Evolutionary conservation across 1,140 invertebrate genomes (phyloP), one percentile per base, ranked within the genome.

Genomic region (Diachasma alloeum): DNA sequence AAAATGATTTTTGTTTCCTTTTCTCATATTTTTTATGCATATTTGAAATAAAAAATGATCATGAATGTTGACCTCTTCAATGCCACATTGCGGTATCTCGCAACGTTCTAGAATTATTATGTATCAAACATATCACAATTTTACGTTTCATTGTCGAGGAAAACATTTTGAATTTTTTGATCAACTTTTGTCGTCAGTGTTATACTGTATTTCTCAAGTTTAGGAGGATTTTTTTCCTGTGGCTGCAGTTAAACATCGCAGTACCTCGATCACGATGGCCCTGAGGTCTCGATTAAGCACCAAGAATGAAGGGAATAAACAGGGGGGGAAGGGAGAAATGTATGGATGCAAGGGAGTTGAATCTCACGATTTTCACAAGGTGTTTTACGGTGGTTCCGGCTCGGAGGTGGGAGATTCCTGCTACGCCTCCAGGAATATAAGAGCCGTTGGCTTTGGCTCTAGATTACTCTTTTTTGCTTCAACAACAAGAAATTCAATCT

Each of bases 391-490:
- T 79, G 86, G 86, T 79, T 87, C 86, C 79, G 86, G 83, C 84
- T 88, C 87, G 81, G 87, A 86, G 87, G 87, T 90, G 87, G 87
- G 87, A 85, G 87, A 89, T 84, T 89, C 85, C 80, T 95, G 94
- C 94, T 95, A 95, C 92, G 94, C 94, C 91, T 96, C 95, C 90
- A 96, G 89, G 90, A 96, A 96, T 89, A 96, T 96, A 63, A 96
- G 90, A 70, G 95, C 95, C 82, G 95, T 96, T 78, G 95, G 95
- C 90, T 96, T 96, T 80, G 95, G 95, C 90, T 96, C 95, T 84
- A 96, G 91, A 87, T 96, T 96, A 82, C 95, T 96, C 89, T 96
- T 96, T 88, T 97, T 97, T 78, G 95, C 94, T 89, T 97, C 96
- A 63, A 95, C 93, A 59, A 97, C 96, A 83, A 97, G 92, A 90